A percentile compares a stretch with the other conserved stretches of the same genome.
Conservation (phyloP, 2,797 vertebrate species). For the Sebastes hopkinsi region DNA sequence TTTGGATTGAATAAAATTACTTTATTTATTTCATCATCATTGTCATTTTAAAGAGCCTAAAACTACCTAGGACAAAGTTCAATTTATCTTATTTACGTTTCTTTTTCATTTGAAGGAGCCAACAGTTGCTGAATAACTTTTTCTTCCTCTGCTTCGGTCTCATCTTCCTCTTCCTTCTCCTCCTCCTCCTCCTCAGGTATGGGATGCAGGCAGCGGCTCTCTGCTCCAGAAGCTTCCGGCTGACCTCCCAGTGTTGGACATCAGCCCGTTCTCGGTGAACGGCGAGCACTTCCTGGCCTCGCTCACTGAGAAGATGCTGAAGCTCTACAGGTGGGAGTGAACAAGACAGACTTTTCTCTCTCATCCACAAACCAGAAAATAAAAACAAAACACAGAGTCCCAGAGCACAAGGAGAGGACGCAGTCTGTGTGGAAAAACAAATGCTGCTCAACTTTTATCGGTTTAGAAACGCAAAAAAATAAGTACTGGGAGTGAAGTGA, state of each 20-base stretch:
- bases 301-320: conserved; percentile 92
- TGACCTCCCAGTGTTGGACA: conserved; percentile 91
- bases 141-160: no score
- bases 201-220: conserved; percentile 89
- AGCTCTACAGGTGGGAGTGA: conserved; percentile 94
- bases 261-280: conserved; percentile 89
- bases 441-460: conserved; percentile 50
- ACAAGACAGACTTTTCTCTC: neutral
- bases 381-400: neutral
- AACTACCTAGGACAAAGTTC: neutral
- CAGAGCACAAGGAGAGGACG: neutral
- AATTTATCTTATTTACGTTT: neutral
- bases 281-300: conserved; percentile 88
- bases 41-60: neutral
- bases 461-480: neutral
- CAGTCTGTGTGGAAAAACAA: neutral
- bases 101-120: neutral
- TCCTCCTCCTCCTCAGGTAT: conserved; percentile 82
- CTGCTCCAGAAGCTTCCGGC: conserved; percentile 90
- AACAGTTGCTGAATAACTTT: neutral
- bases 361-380: neutral
- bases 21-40: neutral
- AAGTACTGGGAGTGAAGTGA: neutral
- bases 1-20: neutral
- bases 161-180: neutral